Evolutionary conservation across 1,140 invertebrate species (phyloP).

Genomic region (Saccostrea glomerata): DNA sequence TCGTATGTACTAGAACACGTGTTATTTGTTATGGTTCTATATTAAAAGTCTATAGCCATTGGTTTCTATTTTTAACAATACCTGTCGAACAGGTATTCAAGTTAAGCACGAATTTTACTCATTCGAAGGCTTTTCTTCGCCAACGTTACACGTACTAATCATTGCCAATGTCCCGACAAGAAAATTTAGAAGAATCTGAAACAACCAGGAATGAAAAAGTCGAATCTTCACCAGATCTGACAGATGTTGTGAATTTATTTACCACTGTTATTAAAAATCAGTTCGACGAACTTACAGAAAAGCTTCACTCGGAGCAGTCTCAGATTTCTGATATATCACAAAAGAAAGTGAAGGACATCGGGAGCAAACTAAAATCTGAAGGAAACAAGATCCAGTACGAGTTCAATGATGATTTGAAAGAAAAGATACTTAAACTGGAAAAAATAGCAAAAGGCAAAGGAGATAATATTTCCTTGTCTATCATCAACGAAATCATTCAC

Average conservation of each 20-base stretch:
- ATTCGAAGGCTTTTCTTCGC: too few species aligned
- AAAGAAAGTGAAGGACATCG: slow-evolving; percentile 27
- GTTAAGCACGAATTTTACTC: too few species aligned
- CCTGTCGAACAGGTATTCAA: too few species aligned
- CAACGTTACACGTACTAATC: too few species aligned
- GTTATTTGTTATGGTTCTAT: too few species aligned
- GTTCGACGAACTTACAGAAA: background rate
- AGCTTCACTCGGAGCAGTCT: background rate
- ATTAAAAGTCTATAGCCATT: too few species aligned
- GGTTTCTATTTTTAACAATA: too few species aligned
- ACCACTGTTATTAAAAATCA: slow-evolving; percentile 1
- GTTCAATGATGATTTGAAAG: slow-evolving; percentile 23
- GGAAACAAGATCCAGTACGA: slow-evolving; percentile 20
- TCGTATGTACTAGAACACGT: too few species aligned
- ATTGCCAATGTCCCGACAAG: too few species aligned
- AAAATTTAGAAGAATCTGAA: too few species aligned
- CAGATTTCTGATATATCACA: too few species aligned
- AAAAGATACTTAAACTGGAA: background rate
- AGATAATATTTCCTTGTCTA: background rate
- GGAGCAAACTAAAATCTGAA: background rate
- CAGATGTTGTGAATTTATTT: slow-evolving; percentile 13
- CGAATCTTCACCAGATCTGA: background rate
- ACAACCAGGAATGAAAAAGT: background rate
- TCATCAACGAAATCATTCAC: background rate
- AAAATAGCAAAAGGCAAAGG: background rate